Evolutionary conservation across 2,113 vertebrate species (phyloP).

Genomic region (Puntigrus tetrazona): DNA sequence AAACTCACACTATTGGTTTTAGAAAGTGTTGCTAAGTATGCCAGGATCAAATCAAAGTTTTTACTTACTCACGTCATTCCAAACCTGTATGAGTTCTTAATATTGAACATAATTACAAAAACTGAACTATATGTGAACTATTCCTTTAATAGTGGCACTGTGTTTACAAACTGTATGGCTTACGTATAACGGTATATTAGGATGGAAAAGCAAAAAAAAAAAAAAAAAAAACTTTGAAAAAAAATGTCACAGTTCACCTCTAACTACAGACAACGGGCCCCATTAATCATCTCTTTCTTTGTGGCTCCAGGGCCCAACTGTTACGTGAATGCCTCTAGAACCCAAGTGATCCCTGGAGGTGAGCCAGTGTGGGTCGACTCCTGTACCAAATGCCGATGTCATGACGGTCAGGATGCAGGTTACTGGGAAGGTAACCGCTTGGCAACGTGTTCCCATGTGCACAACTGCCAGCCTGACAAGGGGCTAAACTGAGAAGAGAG

Average conservation of each 20-base stretch:
- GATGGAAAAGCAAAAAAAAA: background rate
- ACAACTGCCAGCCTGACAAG: constrained; percentile 69
- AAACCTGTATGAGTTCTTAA: no score
- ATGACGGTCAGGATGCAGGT: constrained; percentile 80
- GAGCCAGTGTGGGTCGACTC: constrained; percentile 78
- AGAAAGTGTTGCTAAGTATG: background rate
- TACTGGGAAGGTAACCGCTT: constrained; percentile 85
- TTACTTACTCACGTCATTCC: no score
- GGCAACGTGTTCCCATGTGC: constrained; percentile 76
- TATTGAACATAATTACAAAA: no score
- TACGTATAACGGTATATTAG: background rate
- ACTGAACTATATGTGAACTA: no score
- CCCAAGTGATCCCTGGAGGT: constrained; percentile 76
- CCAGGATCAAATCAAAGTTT: background rate
- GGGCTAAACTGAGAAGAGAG: constrained; percentile 56
- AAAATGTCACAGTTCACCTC: background rate
- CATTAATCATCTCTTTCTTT: background rate
- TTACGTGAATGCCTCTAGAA: constrained; percentile 72
- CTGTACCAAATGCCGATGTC: constrained; percentile 82
- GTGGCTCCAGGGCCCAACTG: constrained; percentile 79
- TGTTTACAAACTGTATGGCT: background rate
- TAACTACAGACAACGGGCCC: background rate
- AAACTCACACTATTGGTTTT: constrained; percentile 3
- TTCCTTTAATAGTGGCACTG: background rate
- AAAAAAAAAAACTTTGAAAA: no score